phyloP scores from a whole-genome alignment of 2,113 vertebrate genomes.

The Natator depressus region DNA sequence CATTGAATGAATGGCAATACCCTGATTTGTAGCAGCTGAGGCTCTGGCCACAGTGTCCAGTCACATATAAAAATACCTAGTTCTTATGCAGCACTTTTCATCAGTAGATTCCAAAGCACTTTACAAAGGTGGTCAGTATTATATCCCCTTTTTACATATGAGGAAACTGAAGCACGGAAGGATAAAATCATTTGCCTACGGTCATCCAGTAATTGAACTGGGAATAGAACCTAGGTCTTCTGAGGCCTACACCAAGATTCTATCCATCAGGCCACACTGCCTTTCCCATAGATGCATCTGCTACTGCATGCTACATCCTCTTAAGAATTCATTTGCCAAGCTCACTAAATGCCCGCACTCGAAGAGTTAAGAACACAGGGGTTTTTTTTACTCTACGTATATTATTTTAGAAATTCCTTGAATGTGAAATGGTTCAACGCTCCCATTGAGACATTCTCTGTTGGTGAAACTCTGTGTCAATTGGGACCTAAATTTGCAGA shows the following conservation, averaged over 20 bases:
- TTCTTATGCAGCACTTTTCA: no score
- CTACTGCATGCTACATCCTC: background rate
- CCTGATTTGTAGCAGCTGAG: background rate
- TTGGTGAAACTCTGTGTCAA: background rate
- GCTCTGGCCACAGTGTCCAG: background rate
- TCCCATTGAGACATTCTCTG: background rate
- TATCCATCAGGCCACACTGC: background rate
- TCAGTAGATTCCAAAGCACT: background rate
- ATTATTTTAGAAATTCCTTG: background rate
- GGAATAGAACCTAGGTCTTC: background rate
- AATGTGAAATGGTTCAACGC: accelerated
- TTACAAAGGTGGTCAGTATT: background rate
- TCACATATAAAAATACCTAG: background rate
- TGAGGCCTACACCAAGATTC: background rate
- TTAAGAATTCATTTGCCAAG: background rate
- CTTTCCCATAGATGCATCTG: background rate
- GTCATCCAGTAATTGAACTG: background rate
- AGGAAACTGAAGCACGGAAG: background rate
- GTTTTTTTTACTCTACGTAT: background rate
- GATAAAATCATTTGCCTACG: background rate
- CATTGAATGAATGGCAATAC: background rate
- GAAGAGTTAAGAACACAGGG: background rate
- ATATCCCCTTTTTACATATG: background rate
- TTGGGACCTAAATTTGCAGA: constrained; percentile 82
- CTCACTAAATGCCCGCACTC: no score